These are phyloP conservation scores for Rissa tridactyla DNA, from an alignment of 2,113 vertebrate species.

Conservation along the genomic window DNA sequence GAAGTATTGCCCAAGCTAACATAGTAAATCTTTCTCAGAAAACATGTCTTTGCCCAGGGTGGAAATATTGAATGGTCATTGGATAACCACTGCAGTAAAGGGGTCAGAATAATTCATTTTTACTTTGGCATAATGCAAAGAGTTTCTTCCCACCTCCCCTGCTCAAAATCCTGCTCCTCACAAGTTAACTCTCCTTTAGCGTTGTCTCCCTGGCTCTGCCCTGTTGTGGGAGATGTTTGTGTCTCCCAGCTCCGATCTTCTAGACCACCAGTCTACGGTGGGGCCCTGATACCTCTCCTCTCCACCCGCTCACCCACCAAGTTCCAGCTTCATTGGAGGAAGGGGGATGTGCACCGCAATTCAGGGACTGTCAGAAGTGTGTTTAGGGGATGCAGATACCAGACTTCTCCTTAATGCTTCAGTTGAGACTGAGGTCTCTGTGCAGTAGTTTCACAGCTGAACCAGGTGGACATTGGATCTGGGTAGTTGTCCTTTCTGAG, in stretches of 20 bases:
- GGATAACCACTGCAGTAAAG: constrained; percentile 64
- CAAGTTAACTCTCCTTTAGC: not conserved
- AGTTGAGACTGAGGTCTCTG: not conserved
- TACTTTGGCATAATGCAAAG: constrained; percentile 23
- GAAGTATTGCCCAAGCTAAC: constrained; percentile 71
- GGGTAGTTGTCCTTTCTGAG: not conserved
- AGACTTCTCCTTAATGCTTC: not conserved
- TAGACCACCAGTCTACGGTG: not conserved
- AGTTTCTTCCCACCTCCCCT: constrained; percentile 15
- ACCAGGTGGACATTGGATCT: not conserved
- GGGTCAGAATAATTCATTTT: constrained; percentile 67
- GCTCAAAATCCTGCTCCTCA: constrained; percentile 1
- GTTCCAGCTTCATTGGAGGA: not conserved
- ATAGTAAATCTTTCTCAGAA: constrained; percentile 74
- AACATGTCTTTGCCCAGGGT: constrained; percentile 67
- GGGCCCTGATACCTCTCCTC: not conserved
- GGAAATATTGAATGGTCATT: constrained; percentile 72
- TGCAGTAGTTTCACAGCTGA: not conserved
- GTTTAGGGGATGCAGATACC: accelerated
- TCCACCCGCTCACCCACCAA: not conserved
- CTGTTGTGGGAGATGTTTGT: not conserved
- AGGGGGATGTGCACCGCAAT: not conserved
- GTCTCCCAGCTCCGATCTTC: not conserved
- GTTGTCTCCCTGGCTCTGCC: not conserved
- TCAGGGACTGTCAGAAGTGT: not conserved